Conservation (phyloP, 2,888 invertebrate genomes). For the Teleogryllus oceanicus region DNA sequence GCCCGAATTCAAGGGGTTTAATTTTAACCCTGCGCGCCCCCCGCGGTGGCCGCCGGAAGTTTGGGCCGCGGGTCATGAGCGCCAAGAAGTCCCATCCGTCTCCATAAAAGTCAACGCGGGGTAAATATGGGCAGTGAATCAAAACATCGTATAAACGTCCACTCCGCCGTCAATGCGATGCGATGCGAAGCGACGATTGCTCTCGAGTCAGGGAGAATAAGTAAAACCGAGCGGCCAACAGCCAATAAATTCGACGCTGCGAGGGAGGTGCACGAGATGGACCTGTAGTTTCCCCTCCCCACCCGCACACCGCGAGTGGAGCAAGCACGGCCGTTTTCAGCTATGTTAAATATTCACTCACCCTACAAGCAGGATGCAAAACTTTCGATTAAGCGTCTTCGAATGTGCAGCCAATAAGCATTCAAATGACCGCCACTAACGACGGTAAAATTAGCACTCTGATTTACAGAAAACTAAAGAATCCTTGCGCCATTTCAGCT, state of each 20-base stretch:
- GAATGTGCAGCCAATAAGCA: no score
- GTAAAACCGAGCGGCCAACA: neutral
- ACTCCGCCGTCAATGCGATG: neutral
- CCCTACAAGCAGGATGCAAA: no score
- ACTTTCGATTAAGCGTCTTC: no score
- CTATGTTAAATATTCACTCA: no score
- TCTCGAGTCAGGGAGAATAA: neutral
- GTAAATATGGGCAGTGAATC: slow-evolving; percentile 18
- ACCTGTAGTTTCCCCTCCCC: no score
- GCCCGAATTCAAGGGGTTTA: neutral
- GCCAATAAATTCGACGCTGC: neutral
- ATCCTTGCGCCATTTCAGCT: no score
- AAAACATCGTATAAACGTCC: slow-evolving; percentile 1
- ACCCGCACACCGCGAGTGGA: no score
- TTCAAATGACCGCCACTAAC: no score
- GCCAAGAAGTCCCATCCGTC: slow-evolving; percentile 1
- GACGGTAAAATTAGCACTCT: no score
- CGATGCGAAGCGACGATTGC: neutral
- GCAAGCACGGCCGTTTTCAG: no score
- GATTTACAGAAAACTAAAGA: no score
- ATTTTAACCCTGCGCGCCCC: neutral
- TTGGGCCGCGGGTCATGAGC: neutral
- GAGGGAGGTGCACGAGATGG: no score
- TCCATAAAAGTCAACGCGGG: neutral
- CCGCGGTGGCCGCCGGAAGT: neutral